A percentile compares a stretch with the other conserved stretches of the same genome.
Conservation (phyloP, 2,113 vertebrate species). For the Zosterops borbonicus region DNA sequence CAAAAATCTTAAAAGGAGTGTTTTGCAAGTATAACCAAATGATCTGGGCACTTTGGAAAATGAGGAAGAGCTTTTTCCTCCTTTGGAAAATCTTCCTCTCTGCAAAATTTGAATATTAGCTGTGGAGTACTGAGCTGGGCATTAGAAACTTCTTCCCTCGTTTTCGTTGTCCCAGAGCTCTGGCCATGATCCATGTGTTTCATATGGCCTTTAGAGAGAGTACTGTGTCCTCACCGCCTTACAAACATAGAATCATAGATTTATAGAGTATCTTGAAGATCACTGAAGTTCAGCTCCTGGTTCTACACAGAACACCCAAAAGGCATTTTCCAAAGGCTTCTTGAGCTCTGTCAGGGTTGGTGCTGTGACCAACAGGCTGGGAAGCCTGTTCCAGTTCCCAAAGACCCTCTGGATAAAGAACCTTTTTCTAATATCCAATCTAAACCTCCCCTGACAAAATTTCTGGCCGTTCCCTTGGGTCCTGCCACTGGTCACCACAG, state of each 20-base stretch:
- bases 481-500: not conserved
- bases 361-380: not conserved
- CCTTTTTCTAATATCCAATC: not conserved
- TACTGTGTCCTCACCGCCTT: not conserved
- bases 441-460: not conserved
- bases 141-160: not conserved
- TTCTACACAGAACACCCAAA: not conserved
- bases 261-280: not conserved
- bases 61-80: not conserved
- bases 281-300: not conserved
- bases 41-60: not conserved
- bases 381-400: not conserved
- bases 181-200: not conserved
- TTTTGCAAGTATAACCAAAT: not conserved
- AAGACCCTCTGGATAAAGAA: not conserved
- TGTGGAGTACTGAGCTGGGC: not conserved
- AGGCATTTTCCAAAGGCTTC: not conserved
- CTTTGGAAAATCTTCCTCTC: not conserved
- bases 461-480: not conserved
- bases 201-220: not conserved
- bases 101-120: not conserved
- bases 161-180: not conserved
- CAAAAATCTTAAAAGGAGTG: not conserved
- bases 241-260: not conserved
- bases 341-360: not conserved